Evolutionary conservation across 2,888 invertebrate species (phyloP).

Genomic region (Zaprionus obscuricornis): DNA sequence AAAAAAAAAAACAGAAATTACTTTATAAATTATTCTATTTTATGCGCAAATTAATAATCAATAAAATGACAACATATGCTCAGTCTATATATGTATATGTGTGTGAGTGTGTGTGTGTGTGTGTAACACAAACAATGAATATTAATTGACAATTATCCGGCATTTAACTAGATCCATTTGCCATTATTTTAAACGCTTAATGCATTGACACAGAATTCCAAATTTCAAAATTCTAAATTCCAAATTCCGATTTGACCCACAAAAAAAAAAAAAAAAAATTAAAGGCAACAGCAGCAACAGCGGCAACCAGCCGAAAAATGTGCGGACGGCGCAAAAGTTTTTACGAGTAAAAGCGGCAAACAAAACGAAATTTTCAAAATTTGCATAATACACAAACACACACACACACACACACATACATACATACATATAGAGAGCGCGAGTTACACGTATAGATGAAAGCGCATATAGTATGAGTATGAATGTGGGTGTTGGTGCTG

Average conservation of each 20-base stretch:
- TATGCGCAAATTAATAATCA: too few relatives aligned
- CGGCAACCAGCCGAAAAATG: constrained; percentile 52
- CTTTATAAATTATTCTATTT: too few relatives aligned
- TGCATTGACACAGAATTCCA: constrained; percentile 51
- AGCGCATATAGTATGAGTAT: not conserved
- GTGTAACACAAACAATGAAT: constrained; percentile 18
- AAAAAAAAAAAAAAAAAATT: constrained; percentile 24
- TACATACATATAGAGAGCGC: not conserved
- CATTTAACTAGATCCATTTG: constrained; percentile 29
- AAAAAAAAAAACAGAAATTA: too few relatives aligned
- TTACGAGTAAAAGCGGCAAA: constrained; percentile 54
- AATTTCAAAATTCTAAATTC: constrained; percentile 56
- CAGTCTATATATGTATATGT: too few relatives aligned
- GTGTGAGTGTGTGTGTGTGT: constrained; percentile 4
- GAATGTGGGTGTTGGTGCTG: constrained; percentile 6
- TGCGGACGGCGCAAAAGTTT: constrained; percentile 65
- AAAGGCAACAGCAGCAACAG: constrained; percentile 20
- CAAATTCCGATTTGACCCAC: constrained; percentile 52
- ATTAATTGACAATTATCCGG: constrained; percentile 34
- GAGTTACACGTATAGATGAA: not conserved
- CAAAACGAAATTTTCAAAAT: constrained; percentile 64
- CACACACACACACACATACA: not conserved
- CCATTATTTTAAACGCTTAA: constrained; percentile 56
- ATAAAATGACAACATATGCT: too few relatives aligned
- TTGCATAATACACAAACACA: constrained; percentile 64